A percentile compares a stretch with the other conserved stretches of the same genome.
These are phyloP conservation scores for Pseudomugil tenellus DNA, from an alignment of 2,797 vertebrate species.

Conservation along the genomic window DNA sequence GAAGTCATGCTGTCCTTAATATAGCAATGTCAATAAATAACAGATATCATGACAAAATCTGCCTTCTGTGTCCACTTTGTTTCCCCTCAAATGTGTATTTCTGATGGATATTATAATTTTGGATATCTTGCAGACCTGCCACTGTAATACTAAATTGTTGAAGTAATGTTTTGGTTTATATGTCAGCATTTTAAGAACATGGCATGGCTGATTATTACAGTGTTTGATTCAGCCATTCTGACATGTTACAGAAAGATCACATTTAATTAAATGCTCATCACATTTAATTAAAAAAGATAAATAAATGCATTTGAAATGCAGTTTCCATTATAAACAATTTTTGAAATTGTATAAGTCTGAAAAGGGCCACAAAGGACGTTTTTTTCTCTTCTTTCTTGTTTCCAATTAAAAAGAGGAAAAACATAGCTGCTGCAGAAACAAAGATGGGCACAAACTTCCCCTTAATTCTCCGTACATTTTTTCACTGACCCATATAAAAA, in stretches of 20 bases:
- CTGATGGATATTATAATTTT: background rate
- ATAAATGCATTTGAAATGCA: constrained; percentile 11
- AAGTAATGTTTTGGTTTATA: constrained; percentile 1
- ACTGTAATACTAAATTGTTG: background rate
- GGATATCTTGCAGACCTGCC: background rate
- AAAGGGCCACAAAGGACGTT: constrained; percentile 13
- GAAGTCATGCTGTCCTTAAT: constrained; percentile 9
- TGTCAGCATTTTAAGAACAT: background rate
- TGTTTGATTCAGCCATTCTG: background rate
- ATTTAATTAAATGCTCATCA: constrained; percentile 12
- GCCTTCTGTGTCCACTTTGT: background rate
- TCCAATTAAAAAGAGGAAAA: no score
- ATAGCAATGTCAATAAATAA: background rate
- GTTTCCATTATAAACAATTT: constrained; percentile 14
- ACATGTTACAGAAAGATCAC: constrained; percentile 19
- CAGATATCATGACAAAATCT: background rate
- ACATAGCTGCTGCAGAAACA: background rate
- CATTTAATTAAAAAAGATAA: constrained; percentile 11
- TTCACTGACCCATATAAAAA: background rate
- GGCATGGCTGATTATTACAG: no score
- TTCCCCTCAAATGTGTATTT: background rate
- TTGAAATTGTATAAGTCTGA: background rate
- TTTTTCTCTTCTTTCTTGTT: background rate
- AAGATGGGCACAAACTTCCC: background rate
- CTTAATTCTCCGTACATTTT: background rate